Evolutionary conservation across 37 sponge, comb jelly and placozoan genomes (phyloP).

Genomic region (Axinella damicornis): DNA sequence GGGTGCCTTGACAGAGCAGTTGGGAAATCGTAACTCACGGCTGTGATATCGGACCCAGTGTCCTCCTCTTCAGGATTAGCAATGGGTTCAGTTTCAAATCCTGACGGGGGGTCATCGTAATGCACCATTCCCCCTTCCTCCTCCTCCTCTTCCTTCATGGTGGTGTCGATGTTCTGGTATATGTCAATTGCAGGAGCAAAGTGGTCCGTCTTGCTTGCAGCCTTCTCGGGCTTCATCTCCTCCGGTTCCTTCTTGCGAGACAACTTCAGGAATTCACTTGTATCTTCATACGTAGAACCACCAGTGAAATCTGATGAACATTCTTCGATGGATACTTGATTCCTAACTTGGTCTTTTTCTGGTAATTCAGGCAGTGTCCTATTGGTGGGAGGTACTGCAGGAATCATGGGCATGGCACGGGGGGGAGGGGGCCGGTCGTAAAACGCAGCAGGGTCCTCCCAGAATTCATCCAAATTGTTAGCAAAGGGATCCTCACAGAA

Average conservation of each 20-base stretch:
- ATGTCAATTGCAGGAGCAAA: background rate
- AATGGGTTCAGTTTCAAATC: background rate
- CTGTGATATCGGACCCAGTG: too few relatives aligned
- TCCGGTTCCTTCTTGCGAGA: background rate
- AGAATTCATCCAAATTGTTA: background rate
- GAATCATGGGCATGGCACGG: background rate
- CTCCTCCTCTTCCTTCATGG: background rate
- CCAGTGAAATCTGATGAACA: constrained; percentile 37
- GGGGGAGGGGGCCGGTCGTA: constrained; percentile 31
- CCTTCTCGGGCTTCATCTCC: background rate
- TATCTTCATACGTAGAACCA: constrained; percentile 49
- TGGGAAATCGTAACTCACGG: constrained; percentile 32
- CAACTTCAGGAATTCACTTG: constrained; percentile 15
- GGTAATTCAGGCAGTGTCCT: background rate
- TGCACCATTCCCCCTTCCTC: background rate
- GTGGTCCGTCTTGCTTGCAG: background rate
- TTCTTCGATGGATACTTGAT: background rate
- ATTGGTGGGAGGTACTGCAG: background rate
- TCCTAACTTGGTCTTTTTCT: background rate
- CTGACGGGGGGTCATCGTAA: background rate
- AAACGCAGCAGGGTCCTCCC: constrained; percentile 44
- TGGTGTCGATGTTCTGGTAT: background rate
- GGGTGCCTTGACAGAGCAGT: constrained; percentile 29
- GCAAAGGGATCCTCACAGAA: constrained; percentile 48
- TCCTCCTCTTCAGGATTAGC: background rate